phyloP scores from a whole-genome alignment of 2,797 vertebrate genomes.

The Periparus ater region DNA sequence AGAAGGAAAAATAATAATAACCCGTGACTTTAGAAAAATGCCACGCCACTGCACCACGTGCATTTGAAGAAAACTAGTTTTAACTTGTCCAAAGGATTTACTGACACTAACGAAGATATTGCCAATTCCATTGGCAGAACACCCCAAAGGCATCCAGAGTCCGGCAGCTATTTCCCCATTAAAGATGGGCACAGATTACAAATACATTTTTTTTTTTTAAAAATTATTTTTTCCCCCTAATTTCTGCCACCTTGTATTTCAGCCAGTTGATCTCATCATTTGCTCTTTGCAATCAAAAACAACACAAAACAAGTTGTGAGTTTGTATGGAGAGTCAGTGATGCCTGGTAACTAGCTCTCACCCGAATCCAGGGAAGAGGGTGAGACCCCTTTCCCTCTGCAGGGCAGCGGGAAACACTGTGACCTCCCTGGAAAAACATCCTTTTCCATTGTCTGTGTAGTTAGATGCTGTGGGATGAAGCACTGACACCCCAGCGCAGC shows the following conservation, averaged over 20 bases:
- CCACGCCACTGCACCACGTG: rapidly evolving
- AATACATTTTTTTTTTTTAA: background rate
- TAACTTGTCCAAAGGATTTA: background rate
- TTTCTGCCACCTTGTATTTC: background rate
- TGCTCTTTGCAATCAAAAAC: background rate
- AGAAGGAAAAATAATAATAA: background rate
- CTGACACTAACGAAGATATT: background rate
- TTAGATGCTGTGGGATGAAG: background rate
- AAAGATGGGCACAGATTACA: background rate
- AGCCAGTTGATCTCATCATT: background rate
- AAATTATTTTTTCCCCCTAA: background rate
- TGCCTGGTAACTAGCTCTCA: background rate
- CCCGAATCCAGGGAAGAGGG: background rate
- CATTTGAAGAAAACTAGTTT: background rate
- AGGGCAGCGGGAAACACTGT: rapidly evolving
- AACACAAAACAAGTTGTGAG: background rate
- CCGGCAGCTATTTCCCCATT: rapidly evolving
- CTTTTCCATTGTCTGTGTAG: background rate
- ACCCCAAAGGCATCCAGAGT: background rate
- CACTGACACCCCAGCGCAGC: background rate
- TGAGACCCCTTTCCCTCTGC: background rate
- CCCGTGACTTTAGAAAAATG: background rate
- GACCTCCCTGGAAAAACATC: background rate
- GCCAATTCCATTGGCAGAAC: background rate
- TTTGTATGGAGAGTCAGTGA: background rate